Evolutionary conservation across 2,113 vertebrate genomes (phyloP), one percentile per base, ranked within the genome.

Genomic region (Nycticebus coucang): DNA sequence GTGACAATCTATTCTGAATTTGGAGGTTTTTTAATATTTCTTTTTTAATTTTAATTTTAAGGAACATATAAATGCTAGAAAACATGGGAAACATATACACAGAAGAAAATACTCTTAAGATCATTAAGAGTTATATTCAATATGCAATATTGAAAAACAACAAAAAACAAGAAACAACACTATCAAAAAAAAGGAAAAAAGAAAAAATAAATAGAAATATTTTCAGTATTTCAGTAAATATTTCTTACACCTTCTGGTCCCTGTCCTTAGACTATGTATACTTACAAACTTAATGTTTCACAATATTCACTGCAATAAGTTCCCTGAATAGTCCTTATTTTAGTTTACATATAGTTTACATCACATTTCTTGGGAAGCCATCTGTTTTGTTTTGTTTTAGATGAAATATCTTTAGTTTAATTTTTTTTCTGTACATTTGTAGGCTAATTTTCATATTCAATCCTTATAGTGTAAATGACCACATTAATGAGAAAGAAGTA

Each of bases 401-500:
- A 71, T 60, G 4, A 74, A 66, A 50, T 11, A 69, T 57, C 28
- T 91, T 93, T 28, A 93, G 50, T 90, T 94, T 81, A 77, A 57
- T 78, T 57, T 12, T 57, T 12, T 33, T 75, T 28, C 15, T 87
- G 19, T 37, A 9, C 12, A 92, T 78, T 82, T 90, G 37, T n/a
- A 84, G 1, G 3, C 10, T 93, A 84, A 14, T 84, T 84, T 91
- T 13, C 19, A 74, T 57, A 90, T 1, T 68, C 26, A 86, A 69
- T 7, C n/a, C 87, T 21, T n/a, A 55, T 7, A n/a, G 13, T 87
- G 5, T 50, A 93, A 93, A 79, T 92, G 4, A 69, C 15, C 22
- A 45, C 55, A 57, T 79, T 87, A 95, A 93, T 93, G 53, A 71
- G 12, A 93, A 83, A 93, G 66, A 26, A 66, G 21, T 41, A 72